Base-by-base conservation (phyloP, 2,888 invertebrate species). In the Sphaerophoria taeniata region DNA sequence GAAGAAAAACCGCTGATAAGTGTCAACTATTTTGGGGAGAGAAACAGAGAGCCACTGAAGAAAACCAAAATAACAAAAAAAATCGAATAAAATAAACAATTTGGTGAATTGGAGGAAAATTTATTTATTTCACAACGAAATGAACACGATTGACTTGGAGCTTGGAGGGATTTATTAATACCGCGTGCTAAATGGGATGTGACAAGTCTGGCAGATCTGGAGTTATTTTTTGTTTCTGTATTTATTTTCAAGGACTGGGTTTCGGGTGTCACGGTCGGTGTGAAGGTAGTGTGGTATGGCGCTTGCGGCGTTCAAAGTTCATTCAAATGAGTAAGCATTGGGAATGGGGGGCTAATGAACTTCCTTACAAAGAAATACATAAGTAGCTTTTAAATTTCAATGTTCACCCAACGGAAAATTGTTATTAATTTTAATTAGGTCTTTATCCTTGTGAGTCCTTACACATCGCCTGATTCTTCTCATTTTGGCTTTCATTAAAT, bases 161-260 rank as follows among this genome's bases (percentile, higher is more conserved):
- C 39, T 80, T 79, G 61, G 71, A 56, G 61, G 67, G 84, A 84
- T 84, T 84, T 84, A 84, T 84, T 72, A 70, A 73, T 69, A 69
- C 76, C 72, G 72, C 76, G 53, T 76, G 76, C 53, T 85, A 79
- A 84, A 75, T 84, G 71, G 70, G 74, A 55, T 71, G 75, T 72
- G 84, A 79, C 75, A 75, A 34, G 60, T 16, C 65, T 78, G 61
- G 36, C 58, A 55, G 69, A 34, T 65, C 55, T 24, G 55, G 33
- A 60, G 67, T 84, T 47, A 0, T 9, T 24, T 24, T 43, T 60
- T 58, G 36, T 49, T 49, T 16, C 14, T 49, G 6, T 77, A 67
- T 70, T 55, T 47, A 12, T 16, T 34, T 61, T 51, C 47, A 60
- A 67, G n/a, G 24, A 67, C 67, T 56, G 36, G 81, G 74, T 74